These are phyloP conservation scores for Oppia nitens DNA, from an alignment of 1,140 invertebrate species.

Conservation along the genomic window DNA sequence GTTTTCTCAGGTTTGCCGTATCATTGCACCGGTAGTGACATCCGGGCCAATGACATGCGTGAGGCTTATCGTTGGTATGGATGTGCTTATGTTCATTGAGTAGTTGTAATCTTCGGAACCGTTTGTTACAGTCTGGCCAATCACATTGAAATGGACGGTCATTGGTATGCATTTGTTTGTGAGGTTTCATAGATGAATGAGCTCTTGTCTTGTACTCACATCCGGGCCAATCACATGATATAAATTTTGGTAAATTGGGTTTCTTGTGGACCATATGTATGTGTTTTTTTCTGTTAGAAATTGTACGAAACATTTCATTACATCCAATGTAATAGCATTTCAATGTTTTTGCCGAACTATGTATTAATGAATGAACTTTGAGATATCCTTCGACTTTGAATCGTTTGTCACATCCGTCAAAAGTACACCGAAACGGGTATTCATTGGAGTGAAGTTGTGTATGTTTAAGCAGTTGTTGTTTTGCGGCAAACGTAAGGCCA, in stretches of 20 bases:
- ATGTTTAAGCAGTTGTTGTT: not conserved
- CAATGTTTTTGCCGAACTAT: not conserved
- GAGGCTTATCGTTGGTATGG: not conserved
- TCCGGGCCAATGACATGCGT: not conserved
- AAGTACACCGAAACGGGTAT: conserved; percentile 45
- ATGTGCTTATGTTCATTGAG: not conserved
- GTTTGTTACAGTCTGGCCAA: not conserved
- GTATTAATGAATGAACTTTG: conserved; percentile 35
- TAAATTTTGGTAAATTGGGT: too few relatives aligned
- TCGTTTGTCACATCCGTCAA: conserved; percentile 42
- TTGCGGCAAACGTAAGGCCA: not conserved
- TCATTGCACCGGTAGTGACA: not conserved
- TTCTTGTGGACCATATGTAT: not conserved
- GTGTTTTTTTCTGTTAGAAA: too few relatives aligned
- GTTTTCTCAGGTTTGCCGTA: not conserved
- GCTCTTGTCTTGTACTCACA: too few relatives aligned
- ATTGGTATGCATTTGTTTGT: conserved; percentile 1
- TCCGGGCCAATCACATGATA: too few relatives aligned
- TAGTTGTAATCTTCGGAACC: not conserved
- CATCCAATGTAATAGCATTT: conserved; percentile 2
- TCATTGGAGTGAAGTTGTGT: conserved; percentile 31
- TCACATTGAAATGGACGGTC: not conserved
- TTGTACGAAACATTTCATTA: conserved; percentile 1
- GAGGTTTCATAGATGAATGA: not conserved
- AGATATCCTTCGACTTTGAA: conserved; percentile 56